These are phyloP conservation scores for Pseudotriccus pelzelni DNA, from an alignment of 2,797 vertebrate genomes.

Conservation along the genomic window DNA sequence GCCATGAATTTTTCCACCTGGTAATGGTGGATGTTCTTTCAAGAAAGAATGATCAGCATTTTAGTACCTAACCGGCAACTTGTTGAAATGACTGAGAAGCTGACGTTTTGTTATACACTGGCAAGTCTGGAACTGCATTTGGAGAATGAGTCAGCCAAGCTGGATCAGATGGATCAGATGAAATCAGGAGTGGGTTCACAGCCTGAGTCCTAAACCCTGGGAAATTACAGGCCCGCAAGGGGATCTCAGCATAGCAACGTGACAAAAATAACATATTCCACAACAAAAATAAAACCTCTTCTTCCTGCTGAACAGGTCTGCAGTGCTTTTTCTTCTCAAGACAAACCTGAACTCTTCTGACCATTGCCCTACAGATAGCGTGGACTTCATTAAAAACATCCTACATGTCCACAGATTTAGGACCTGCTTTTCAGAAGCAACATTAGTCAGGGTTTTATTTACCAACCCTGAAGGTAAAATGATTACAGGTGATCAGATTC, in stretches of 20 bases:
- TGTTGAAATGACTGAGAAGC: constrained; percentile 25
- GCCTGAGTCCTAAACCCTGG: background rate
- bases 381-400: background rate
- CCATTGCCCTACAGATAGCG: background rate
- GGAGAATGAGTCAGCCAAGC: constrained; percentile 1
- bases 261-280: background rate
- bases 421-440: background rate
- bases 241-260: background rate
- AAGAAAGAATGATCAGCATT: background rate
- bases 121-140: constrained; percentile 30
- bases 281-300: background rate
- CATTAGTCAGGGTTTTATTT: background rate
- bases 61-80: constrained; percentile 7
- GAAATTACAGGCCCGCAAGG: background rate
- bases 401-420: background rate
- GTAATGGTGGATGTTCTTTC: background rate
- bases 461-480: background rate
- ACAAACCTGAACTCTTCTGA: background rate
- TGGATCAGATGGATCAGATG: background rate
- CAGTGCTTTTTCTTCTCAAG: background rate
- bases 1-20: background rate
- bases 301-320: background rate
- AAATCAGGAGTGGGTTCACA: background rate
- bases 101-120: background rate
- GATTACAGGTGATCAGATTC: background rate